Evolutionary conservation across 2,113 vertebrate genomes (phyloP), one percentile per base, ranked within the genome.

Genomic region (Sorex araneus): DNA sequence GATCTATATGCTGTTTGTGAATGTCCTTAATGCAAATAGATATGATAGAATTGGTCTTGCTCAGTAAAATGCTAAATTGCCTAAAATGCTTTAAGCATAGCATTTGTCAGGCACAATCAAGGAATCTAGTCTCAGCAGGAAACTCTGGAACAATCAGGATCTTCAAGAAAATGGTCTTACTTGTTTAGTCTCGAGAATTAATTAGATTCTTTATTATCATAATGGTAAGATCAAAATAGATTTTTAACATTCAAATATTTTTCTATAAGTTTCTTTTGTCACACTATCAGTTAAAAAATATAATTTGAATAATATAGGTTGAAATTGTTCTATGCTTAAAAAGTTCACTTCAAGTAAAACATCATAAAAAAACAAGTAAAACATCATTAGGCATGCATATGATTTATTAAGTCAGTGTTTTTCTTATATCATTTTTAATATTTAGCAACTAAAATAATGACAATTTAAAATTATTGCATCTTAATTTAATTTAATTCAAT

Each of bases 391-490:
- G 0, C 11, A 69, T 45, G 13, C 1, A 2, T 54, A 36, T 1
- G 69, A 77, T 87, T 92, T 80, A 67, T 1, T 64, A 86, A 13
- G 4, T 16, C 6, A 67, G 23, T 88, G 84, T 84, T 89, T 90
- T 75, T 3, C 23, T 77, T 77, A 75, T 2, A 30, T 0, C 3
- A 4, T 30, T 18, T 1, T 75, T 75, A 9, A 7, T 84, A 89
- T 60, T 84, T 81, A 67, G 8, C 2, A 84, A 30, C 1, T 78
- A 84, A 95, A 84, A 95, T 87, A 90, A 78, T 70, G 66, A 54
- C 70, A 63, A 78, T 77, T 64, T 89, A 71, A 81, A 89, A 79
- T 60, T 36, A 74, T 27, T 32, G 50, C 79, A 73, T 82, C 82
- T 83, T 87, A 54, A 83, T 80, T 66, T 30, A 2, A 57, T n/a